Evolutionary conservation across 1,140 invertebrate genomes (phyloP), one percentile per base, ranked within the genome.

Genomic region (Solenopsis fugax): DNA sequence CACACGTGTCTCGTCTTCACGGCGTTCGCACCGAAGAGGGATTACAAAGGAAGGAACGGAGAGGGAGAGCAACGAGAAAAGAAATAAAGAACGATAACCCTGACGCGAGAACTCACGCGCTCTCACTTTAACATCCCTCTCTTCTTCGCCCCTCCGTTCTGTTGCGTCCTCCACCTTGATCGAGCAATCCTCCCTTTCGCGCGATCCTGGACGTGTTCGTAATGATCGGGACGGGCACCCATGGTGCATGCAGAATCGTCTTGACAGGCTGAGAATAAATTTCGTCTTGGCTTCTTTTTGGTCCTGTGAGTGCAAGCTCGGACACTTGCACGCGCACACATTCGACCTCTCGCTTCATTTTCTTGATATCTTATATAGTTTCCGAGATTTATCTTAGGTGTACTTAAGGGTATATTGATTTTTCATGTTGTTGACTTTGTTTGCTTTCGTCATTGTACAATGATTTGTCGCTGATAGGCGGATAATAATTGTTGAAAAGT

Each of bases 261-360:
- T 76, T 92, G 91, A 93, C 91, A 89, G 88, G 82, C 52, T 90
- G 84, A 77, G 91, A 89, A 93, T 92, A 92, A 93, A 92, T 92
- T 92, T 92, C 87, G 67, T 37, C 45, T 37, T 62, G 81, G 54
- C 9, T 62, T 54, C 24, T 75, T 67, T 58, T 62, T 13, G 10
- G 7, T 4, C 6, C 21, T 16, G 24, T 3, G 62, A 52, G 60
- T 29, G 65, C 21, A 71, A 52, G 34, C 29, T 81, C 62, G 10
- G 45, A 71, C 21, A 24, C 48, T 56, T 34, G 56, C 64, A n/a
- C 48, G 21, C 16, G n/a, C 29, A 5, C n/a, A n/a, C 16, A 73
- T 84, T 62, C 56, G 18, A 85, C 85, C 73, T 75, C 52, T 37
- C 10, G 1, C n/a, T 34, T 34, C 9, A 41, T 41, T 9, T 65